Percentiles rank a stretch among this genome's conserved stretches.
These are phyloP conservation scores for Sthenelais limicola DNA, from an alignment of 2,888 invertebrate species.

Conservation along the genomic window DNA sequence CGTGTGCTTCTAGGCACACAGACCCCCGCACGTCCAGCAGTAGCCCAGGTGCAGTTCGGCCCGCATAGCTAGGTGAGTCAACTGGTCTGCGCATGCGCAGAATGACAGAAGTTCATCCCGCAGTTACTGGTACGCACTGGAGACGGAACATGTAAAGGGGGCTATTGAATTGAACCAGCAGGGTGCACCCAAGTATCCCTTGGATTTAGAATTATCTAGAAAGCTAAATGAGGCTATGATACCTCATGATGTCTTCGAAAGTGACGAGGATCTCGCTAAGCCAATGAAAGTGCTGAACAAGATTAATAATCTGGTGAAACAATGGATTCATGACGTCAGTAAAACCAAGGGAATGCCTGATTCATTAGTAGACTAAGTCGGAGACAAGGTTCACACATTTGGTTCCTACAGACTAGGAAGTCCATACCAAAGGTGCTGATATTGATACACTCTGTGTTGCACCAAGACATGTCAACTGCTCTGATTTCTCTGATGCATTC, in stretches of 20 bases:
- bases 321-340: constrained; percentile 94
- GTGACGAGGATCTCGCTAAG: constrained; percentile 90
- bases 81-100: too few species aligned
- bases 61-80: too few species aligned
- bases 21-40: too few species aligned
- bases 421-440: constrained; percentile 96
- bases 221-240: constrained; percentile 85
- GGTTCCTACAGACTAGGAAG: constrained; percentile 94
- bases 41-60: too few species aligned
- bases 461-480: constrained; percentile 93
- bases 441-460: constrained; percentile 99
- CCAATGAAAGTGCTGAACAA: constrained; percentile 79
- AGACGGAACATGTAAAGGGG: too few species aligned
- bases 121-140: too few species aligned
- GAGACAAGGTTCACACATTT: constrained; percentile 99
- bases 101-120: too few species aligned
- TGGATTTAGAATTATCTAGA: constrained; percentile 82
- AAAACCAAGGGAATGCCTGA: constrained; percentile 90
- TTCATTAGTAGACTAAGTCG: constrained; percentile 87
- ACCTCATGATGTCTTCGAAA: constrained; percentile 91
- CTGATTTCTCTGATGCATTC: constrained; percentile 96
- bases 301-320: constrained; percentile 90
- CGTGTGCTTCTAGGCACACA: too few species aligned
- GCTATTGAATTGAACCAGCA: too few species aligned
- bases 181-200: too few species aligned